Conservation (phyloP, 1,140 invertebrate species). For the Ostrea denselamellosa region DNA sequence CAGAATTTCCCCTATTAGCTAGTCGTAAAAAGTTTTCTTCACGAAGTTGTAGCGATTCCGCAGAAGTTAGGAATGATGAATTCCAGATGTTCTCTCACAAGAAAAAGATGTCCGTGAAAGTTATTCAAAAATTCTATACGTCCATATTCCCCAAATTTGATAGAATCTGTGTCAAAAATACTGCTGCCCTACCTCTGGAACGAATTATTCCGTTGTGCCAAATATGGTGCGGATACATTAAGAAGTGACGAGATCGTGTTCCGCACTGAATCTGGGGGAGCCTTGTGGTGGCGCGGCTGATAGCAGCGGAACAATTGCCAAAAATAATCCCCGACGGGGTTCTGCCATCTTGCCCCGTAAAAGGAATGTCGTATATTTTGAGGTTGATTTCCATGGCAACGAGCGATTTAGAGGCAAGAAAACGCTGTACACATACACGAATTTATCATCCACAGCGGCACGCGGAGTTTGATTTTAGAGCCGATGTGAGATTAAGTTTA, state of each 20-base stretch:
- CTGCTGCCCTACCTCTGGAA: neutral
- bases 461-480: neutral
- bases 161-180: constrained; percentile 36
- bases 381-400: constrained; percentile 37
- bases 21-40: neutral
- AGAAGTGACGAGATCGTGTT: constrained; percentile 19
- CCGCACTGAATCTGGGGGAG: constrained; percentile 4
- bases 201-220: constrained; percentile 23
- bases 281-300: neutral
- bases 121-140: neutral
- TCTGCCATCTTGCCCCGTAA: constrained; percentile 45
- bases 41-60: neutral
- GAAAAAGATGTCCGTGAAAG: neutral
- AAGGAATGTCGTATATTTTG: constrained; percentile 52
- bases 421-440: neutral
- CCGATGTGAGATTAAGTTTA: too few species aligned
- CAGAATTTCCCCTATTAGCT: neutral
- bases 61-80: neutral
- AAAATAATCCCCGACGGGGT: neutral
- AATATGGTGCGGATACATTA: constrained; percentile 16
- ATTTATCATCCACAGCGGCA: constrained; percentile 8
- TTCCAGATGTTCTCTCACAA: neutral
- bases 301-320: constrained; percentile 12
- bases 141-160: constrained; percentile 30
- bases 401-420: neutral